A percentile compares a stretch with the other conserved stretches of the same genome.
These are phyloP conservation scores for Lasiurus cinereus DNA, from an alignment of 2,113 vertebrate species.

Conservation along the genomic window DNA sequence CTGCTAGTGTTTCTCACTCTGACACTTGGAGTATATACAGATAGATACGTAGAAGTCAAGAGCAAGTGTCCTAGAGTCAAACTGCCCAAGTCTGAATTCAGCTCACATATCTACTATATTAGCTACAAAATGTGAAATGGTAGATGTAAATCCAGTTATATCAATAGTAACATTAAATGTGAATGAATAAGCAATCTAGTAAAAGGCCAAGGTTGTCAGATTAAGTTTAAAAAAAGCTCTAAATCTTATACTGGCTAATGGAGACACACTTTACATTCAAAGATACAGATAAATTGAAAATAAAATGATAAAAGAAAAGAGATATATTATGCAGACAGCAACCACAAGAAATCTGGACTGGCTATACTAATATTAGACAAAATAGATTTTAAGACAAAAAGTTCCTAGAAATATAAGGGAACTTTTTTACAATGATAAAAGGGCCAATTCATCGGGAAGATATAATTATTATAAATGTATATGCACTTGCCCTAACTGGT, in stretches of 20 bases:
- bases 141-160: neutral
- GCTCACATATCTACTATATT: neutral
- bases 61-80: neutral
- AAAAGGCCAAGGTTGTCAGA: neutral
- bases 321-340: neutral
- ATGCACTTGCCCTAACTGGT: neutral
- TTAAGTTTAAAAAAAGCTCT: neutral
- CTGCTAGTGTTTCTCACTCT: neutral
- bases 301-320: neutral
- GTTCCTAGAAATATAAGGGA: neutral
- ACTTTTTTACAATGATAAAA: neutral
- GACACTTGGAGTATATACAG: neutral
- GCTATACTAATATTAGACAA: neutral
- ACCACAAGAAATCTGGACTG: neutral
- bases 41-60: neutral
- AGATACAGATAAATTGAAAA: neutral
- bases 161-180: neutral
- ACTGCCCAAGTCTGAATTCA: neutral
- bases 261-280: neutral
- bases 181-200: neutral
- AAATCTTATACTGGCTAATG: neutral
- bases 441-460: neutral
- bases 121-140: neutral
- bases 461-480: neutral
- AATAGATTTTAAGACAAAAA: neutral